Conservation (phyloP, 2,113 vertebrate genomes). For the Mesoclemmys tuberculata region DNA sequence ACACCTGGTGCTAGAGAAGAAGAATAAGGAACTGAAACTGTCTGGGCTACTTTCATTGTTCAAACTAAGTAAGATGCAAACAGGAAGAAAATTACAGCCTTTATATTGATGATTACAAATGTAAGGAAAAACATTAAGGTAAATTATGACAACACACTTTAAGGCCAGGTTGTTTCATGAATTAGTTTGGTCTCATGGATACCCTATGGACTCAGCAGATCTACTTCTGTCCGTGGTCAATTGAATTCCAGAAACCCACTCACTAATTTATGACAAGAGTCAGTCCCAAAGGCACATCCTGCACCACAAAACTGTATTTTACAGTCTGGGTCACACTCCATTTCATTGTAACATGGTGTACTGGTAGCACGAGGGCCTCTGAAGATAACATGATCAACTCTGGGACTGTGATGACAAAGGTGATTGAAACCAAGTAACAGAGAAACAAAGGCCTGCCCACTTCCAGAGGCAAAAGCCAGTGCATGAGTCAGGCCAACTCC, state of each 20-base stretch:
- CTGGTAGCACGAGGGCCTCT: not conserved
- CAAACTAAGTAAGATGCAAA: not conserved
- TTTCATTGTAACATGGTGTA: not conserved
- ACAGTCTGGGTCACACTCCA: not conserved
- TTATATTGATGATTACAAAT: not conserved
- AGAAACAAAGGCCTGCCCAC: not conserved
- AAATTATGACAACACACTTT: not conserved
- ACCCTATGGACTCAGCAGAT: not conserved
- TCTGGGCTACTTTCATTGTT: not conserved
- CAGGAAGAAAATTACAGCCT: not conserved
- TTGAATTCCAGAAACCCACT: not conserved
- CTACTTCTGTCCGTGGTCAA: not conserved
- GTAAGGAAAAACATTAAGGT: not conserved
- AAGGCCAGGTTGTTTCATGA: not conserved
- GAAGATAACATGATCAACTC: not conserved
- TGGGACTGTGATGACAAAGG: not conserved
- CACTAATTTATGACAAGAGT: not conserved
- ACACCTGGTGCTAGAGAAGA: not conserved
- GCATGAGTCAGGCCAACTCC: not conserved
- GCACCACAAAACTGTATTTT: not conserved
- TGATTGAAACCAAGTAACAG: not conserved
- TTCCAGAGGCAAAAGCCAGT: not conserved
- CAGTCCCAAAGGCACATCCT: not conserved
- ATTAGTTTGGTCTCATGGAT: accelerated
- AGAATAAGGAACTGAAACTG: not conserved